Base-by-base conservation (phyloP, 2,888 invertebrate species). In the Lysandra bellargus region DNA sequence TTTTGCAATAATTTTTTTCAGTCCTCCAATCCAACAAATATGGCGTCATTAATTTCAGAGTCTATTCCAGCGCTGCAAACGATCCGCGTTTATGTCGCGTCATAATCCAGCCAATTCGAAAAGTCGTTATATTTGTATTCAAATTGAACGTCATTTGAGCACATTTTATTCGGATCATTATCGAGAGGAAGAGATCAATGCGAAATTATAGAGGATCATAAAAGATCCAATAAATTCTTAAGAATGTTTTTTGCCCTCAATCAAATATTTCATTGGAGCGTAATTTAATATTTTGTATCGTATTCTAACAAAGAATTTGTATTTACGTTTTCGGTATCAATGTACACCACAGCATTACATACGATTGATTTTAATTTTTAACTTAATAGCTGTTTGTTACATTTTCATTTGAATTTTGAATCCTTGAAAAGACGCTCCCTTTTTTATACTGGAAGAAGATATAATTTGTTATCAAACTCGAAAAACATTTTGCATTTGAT, bases 21-120 rank as follows among this genome's bases (percentile, higher is more conserved):
- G 78, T 23, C 12, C 77, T 44, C 53, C 78, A 79, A 78, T 49
- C 80, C 60, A 40, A 30, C 74, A 74, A 78, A 81, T 75, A 79
- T 81, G 75, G 61, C 79, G 79, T 79, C 81, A 80, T 81, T 81
- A 79, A 81, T 81, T 80, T 78, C 76, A 49, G 77, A 61, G 72
- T 37, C 72, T 78, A 79, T 80, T 76, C 69, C 74, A 77, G 53
- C 69, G 53, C 23, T 23, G 23, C 81, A 81, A 79, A 79, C 57
- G 80, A 81, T 80, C 78, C 80, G 79, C 79, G 72, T 81, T 81
- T 79, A 75, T 80, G 80, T 79, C 61, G 77, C 64, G 80, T 80
- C 81, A 80, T 81, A 80, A 81, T 64, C 80, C 72, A 69, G 69
- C 73, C 75, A 79, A 80, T 81, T 81, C 60, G 30, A 74, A 74